phyloP scores from a whole-genome alignment of 2,113 vertebrate genomes.

The Heterocephalus glaber region DNA sequence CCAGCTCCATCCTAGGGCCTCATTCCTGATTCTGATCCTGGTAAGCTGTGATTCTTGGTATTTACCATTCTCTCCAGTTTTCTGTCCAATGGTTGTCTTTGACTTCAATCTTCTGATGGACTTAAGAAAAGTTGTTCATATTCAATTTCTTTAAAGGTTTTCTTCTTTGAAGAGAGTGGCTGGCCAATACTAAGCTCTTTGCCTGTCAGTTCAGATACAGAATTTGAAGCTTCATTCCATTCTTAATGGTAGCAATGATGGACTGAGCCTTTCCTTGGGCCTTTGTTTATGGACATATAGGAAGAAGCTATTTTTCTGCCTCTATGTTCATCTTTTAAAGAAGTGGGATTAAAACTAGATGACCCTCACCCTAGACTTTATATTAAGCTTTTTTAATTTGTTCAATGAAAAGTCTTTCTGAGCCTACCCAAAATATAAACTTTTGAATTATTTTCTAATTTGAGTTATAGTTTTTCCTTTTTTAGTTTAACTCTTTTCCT shows the following conservation, averaged over 20 bases:
- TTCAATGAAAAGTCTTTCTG: background rate
- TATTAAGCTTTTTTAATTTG: background rate
- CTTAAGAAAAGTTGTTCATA: background rate
- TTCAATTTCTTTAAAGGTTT: background rate
- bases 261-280: background rate
- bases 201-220: background rate
- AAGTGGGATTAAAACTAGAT: background rate
- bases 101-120: background rate
- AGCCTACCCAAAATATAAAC: background rate
- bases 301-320: background rate
- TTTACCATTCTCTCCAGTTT: background rate
- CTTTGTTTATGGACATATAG: background rate
- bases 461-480: background rate
- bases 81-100: background rate
- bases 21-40: background rate
- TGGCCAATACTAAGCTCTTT: background rate
- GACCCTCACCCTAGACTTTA: background rate
- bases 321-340: background rate
- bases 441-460: constrained; percentile 7
- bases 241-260: background rate
- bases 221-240: background rate
- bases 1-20: background rate
- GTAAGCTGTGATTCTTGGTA: background rate
- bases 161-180: background rate
- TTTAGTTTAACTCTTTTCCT: background rate